Conservation (phyloP, 2,113 vertebrate species). For the Oenanthe melanoleuca region DNA sequence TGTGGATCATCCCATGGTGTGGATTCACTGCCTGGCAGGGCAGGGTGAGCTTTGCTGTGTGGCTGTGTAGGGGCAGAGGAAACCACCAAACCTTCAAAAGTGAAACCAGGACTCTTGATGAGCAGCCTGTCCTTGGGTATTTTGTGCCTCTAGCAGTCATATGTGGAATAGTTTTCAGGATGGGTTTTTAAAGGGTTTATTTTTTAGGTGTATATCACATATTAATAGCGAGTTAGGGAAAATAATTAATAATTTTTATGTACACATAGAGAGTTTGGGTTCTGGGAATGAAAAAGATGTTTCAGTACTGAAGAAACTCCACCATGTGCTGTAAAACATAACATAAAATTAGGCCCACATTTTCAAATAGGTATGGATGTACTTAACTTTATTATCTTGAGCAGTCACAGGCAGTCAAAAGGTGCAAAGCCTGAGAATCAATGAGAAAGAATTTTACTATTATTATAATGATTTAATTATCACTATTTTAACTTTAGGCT, state of each 20-base stretch:
- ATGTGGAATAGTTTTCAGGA: neutral
- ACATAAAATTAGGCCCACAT: neutral
- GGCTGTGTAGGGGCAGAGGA: neutral
- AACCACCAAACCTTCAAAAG: neutral
- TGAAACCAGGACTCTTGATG: neutral
- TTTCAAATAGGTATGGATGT: neutral
- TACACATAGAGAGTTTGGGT: neutral
- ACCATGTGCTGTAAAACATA: neutral
- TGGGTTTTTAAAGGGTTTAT: neutral
- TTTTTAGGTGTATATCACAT: neutral
- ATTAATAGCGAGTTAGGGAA: neutral
- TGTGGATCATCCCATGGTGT: rapidly evolving
- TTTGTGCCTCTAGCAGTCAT: neutral
- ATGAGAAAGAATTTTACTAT: neutral
- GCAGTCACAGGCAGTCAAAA: neutral
- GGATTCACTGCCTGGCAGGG: neutral
- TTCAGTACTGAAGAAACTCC: neutral
- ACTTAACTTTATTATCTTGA: neutral
- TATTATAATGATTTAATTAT: neutral
- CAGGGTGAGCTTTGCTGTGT: neutral
- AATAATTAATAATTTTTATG: neutral
- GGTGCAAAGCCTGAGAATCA: neutral
- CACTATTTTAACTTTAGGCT: neutral
- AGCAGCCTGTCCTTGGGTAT: neutral
- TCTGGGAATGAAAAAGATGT: neutral